Evolutionary conservation across 2,888 invertebrate species (phyloP).

Genomic region (Coremacera marginata): DNA sequence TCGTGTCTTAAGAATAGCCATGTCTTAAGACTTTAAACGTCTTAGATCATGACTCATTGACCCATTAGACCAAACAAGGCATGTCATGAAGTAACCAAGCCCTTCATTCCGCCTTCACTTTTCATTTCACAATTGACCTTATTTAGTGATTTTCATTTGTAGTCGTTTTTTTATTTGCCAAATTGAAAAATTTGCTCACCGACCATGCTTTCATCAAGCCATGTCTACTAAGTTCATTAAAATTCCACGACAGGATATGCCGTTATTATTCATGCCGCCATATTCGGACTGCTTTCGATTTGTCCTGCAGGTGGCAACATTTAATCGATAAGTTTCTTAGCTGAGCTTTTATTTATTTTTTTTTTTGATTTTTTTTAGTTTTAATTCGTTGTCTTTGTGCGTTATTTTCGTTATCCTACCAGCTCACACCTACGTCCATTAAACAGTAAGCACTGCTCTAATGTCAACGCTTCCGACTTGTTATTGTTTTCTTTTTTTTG

Average conservation of each 20-base stretch:
- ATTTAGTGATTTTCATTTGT: neutral
- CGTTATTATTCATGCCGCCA: constrained; percentile 1
- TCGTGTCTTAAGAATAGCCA: neutral
- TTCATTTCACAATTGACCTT: neutral
- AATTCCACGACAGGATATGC: constrained; percentile 4
- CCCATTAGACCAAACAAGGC: neutral
- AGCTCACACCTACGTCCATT: neutral
- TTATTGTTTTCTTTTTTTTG: too few species aligned
- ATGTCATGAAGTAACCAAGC: neutral
- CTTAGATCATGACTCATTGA: neutral
- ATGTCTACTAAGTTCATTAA: neutral
- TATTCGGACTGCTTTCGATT: neutral
- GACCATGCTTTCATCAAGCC: neutral
- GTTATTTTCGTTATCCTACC: neutral
- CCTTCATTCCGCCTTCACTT: neutral
- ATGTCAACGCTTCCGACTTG: too few species aligned
- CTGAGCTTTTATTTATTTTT: neutral
- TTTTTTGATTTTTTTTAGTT: neutral
- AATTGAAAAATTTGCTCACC: neutral
- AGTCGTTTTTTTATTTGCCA: neutral
- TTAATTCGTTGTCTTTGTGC: constrained; percentile 13
- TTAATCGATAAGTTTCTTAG: constrained; percentile 5
- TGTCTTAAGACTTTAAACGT: neutral
- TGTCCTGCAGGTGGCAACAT: neutral
- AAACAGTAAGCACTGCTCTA: too few species aligned